phyloP scores from a whole-genome alignment of 2,113 vertebrate genomes.

The Entomyzon cyanotis region DNA sequence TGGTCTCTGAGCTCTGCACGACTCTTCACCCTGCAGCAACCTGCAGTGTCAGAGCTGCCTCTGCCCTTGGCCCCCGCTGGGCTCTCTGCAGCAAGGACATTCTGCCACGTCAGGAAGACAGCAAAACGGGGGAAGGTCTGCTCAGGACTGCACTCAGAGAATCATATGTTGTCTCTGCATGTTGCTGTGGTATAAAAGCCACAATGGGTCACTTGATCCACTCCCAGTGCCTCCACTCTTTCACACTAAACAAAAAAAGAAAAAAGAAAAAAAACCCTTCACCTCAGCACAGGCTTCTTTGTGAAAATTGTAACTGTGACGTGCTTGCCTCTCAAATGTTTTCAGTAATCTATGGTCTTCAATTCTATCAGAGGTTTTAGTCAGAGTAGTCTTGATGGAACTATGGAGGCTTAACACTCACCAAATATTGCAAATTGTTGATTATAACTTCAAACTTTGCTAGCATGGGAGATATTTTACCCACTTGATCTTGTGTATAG shows the following conservation, averaged over 20 bases:
- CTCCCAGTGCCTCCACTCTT: background rate
- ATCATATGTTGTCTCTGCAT: background rate
- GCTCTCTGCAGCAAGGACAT: constrained; percentile 39
- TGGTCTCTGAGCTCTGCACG: constrained; percentile 68
- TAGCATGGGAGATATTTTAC: background rate
- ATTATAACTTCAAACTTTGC: background rate
- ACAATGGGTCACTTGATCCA: background rate
- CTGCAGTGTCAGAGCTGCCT: constrained; percentile 34
- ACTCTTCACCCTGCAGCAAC: constrained; percentile 45
- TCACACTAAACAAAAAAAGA: background rate
- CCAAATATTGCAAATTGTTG: background rate
- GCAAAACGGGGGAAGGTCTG: background rate
- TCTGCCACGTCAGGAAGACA: background rate
- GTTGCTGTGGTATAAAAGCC: background rate
- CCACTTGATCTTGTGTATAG: background rate
- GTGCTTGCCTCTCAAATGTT: background rate
- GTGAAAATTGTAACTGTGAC: background rate
- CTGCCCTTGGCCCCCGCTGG: constrained; percentile 24
- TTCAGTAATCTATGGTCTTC: background rate
- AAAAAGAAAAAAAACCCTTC: background rate
- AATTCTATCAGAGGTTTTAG: background rate
- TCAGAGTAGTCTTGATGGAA: background rate
- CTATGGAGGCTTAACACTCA: background rate
- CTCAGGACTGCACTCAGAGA: background rate
- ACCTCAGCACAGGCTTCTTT: background rate